These are phyloP conservation scores for Chromis chromis DNA, from an alignment of 2,797 vertebrate genomes.

Conservation along the genomic window DNA sequence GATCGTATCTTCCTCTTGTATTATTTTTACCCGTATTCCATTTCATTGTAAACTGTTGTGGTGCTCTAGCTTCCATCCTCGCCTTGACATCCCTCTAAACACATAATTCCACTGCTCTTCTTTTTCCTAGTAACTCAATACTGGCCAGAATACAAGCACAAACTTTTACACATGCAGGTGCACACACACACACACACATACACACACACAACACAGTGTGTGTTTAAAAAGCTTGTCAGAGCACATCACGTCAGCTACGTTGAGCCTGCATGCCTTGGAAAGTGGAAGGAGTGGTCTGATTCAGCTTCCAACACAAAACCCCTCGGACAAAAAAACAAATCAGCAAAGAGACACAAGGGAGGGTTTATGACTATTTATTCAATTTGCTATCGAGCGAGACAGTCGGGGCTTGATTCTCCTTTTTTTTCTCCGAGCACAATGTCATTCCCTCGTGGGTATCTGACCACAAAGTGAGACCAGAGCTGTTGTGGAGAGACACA, in stretches of 20 bases:
- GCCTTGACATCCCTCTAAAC: conserved; percentile 70
- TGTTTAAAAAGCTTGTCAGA: conserved; percentile 66
- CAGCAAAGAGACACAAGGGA: conserved; percentile 58
- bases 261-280: conserved; percentile 46
- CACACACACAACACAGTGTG: conserved; percentile 9
- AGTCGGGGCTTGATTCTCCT: conserved; percentile 27
- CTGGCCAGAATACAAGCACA: conserved; percentile 26
- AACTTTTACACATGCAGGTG: conserved; percentile 58
- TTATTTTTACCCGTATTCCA: conserved; percentile 47
- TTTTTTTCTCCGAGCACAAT: conserved; percentile 44
- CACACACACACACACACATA: conserved; percentile 1
- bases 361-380: conserved; percentile 68
- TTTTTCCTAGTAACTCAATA: conserved; percentile 56
- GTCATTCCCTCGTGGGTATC: conserved; percentile 60
- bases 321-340: conserved; percentile 64
- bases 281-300: conserved; percentile 46
- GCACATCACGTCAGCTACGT: conserved; percentile 55
- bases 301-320: conserved; percentile 47
- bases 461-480: conserved; percentile 65
- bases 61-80: conserved; percentile 66
- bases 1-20: conserved; percentile 40
- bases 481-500: conserved; percentile 60
- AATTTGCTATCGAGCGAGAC: conserved; percentile 52
- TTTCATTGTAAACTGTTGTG: conserved; percentile 51
- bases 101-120: conserved; percentile 44